Base-by-base conservation (phyloP, 2,888 invertebrate genomes). In the Eupithecia exiguata region DNA sequence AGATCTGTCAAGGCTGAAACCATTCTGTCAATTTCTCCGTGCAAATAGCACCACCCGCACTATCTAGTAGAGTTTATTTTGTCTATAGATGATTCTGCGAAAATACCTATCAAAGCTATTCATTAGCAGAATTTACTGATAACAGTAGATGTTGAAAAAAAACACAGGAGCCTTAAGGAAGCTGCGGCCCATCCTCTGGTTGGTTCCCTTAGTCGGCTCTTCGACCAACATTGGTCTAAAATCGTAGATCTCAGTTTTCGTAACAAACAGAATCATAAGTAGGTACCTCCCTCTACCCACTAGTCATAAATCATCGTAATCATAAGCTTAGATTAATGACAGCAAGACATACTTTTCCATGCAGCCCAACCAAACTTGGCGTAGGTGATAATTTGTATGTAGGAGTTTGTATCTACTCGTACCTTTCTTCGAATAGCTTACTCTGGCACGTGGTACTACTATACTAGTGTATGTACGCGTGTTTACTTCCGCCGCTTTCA, bases 401-500 rank as follows among this genome's bases (percentile, higher is more conserved):
- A 76, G 77, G 80, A 68, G 75, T 75, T 63, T 9, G 74, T 74
- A n/a, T n/a, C n/a, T n/a, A 66, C 72, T 72, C 70, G 74, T 77
- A 70, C 76, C 80, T 80, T 81, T 79, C 80, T 79, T 77, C 71
- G 74, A 77, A 76, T 36, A 38, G 36, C 36, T 77, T 70, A 61
- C 79, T 21, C 30, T 68, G 79, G 78, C 84, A 83, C 81, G 82
- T 79, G 79, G 68, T 69, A 46, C 25, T 72, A 71, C 18, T 70
- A 49, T 36, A 78, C 77, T 80, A 78, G 80, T 81, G 82, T 80
- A 82, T 83, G 81, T 83, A 84, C 77, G 81, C 81, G 79, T 81
- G 82, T 81, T 83, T 82, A 83, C 86, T 86, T 88, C 88, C 87
- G 86, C 83, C 84, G 85, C 83, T 87, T 87, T 87, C 84, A 86